A percentile compares a stretch with the other conserved stretches of the same genome.
Conservation (phyloP, 2,113 vertebrate genomes). For the Hippocampus guttulatus region DNA sequence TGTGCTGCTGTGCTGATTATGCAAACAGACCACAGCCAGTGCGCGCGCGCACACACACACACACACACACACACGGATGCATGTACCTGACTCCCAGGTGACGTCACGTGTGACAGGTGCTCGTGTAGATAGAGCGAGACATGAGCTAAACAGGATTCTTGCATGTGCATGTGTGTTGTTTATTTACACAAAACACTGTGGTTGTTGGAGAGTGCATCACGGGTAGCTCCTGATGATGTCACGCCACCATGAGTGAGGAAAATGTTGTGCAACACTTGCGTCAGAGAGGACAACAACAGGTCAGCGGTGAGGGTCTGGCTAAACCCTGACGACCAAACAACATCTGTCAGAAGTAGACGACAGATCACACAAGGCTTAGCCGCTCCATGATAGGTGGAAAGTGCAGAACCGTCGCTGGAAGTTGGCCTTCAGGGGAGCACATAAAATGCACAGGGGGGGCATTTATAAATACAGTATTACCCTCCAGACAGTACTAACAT, state of each 20-base stretch:
- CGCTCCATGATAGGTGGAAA: slow-evolving; percentile 29
- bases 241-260: slow-evolving; percentile 57
- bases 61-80: slow-evolving; percentile 26
- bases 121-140: slow-evolving; percentile 20
- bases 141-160: not conserved
- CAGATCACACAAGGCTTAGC: slow-evolving; percentile 27
- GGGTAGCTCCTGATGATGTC: slow-evolving; percentile 60
- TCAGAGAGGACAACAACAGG: slow-evolving; percentile 54
- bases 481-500: too few species aligned
- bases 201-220: slow-evolving; percentile 33
- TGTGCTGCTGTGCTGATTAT: slow-evolving; percentile 60
- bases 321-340: slow-evolving; percentile 42
- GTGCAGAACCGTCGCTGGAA: too few species aligned
- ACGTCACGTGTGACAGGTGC: slow-evolving; percentile 55
- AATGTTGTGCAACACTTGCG: slow-evolving; percentile 59
- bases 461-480: too few species aligned
- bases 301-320: slow-evolving; percentile 18
- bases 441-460: too few species aligned
- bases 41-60: not conserved
- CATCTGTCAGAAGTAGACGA: slow-evolving; percentile 45
- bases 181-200: slow-evolving; percentile 64
- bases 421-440: too few species aligned
- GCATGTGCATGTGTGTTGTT: slow-evolving; percentile 23
- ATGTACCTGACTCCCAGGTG: slow-evolving; percentile 39
- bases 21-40: slow-evolving; percentile 56